Conservation (phyloP, 2,888 invertebrate genomes). For the Stenodema calcarata region DNA sequence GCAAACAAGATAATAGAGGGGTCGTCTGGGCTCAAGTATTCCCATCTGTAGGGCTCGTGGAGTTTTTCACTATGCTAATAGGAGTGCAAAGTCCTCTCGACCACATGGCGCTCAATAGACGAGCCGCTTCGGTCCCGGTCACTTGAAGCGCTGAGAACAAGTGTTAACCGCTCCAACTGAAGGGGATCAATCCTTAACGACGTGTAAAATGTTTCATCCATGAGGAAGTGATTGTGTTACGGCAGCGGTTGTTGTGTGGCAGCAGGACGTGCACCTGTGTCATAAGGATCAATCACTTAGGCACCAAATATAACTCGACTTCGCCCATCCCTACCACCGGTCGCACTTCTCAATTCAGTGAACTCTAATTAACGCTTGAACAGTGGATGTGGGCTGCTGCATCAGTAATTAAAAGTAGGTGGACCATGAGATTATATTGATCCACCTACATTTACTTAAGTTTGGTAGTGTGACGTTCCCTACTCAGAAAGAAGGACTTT, state of each 20-base stretch:
- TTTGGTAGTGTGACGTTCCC: too few relatives aligned
- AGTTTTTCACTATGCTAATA: constrained; percentile 29
- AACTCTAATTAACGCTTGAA: too few relatives aligned
- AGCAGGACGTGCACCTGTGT: neutral
- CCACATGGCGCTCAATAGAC: constrained; percentile 19
- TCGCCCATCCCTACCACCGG: too few relatives aligned
- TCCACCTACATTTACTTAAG: too few relatives aligned
- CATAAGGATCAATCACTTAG: neutral
- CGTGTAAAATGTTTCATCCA: constrained; percentile 17
- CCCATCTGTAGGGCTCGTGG: constrained; percentile 21
- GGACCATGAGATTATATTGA: too few relatives aligned
- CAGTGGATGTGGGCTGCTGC: too few relatives aligned
- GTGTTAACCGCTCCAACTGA: constrained; percentile 23
- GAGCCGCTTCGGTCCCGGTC: neutral
- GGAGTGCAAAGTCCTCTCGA: constrained; percentile 13
- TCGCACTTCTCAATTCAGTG: too few relatives aligned
- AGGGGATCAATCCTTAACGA: constrained; percentile 22
- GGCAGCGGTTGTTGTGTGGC: neutral
- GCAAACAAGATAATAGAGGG: constrained; percentile 31
- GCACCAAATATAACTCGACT: neutral
- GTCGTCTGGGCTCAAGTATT: neutral
- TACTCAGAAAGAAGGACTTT: too few relatives aligned
- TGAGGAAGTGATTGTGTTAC: neutral
- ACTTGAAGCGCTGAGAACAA: constrained; percentile 21
- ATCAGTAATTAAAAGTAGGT: too few relatives aligned